Evolutionary conservation across 2,888 invertebrate species (phyloP).

Genomic region (Eledone cirrhosa): DNA sequence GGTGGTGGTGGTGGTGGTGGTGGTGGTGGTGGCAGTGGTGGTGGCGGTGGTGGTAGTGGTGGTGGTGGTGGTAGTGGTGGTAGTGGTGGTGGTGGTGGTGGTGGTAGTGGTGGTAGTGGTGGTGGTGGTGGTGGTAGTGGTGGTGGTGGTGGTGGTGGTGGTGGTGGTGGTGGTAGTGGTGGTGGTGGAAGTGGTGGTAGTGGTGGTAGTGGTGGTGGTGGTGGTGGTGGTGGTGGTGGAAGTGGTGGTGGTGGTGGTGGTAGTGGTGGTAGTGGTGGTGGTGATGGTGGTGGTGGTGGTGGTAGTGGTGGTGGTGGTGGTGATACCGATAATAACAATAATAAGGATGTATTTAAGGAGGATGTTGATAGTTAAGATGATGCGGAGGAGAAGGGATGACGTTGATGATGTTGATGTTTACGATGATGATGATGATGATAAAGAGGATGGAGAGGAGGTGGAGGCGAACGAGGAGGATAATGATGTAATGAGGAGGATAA

Average conservation of each 20-base stretch:
- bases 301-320: neutral
- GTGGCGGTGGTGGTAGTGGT: too few relatives aligned
- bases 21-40: too few relatives aligned
- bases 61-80: too few relatives aligned
- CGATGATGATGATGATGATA: neutral
- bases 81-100: too few relatives aligned
- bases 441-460: neutral
- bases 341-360: neutral
- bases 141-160: too few relatives aligned
- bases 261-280: neutral
- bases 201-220: neutral
- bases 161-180: neutral
- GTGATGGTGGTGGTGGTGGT: neutral
- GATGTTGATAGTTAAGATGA: neutral
- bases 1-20: too few relatives aligned
- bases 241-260: neutral
- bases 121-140: too few relatives aligned
- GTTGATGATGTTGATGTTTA: too few relatives aligned
- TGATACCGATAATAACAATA: neutral
- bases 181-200: neutral
- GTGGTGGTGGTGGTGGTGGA: neutral
- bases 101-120: too few relatives aligned
- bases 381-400: neutral
- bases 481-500: neutral
- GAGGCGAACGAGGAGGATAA: neutral